Evolutionary conservation across 1,140 invertebrate genomes (phyloP), one percentile per base, ranked within the genome.

Genomic region (Zophobas morio): DNA sequence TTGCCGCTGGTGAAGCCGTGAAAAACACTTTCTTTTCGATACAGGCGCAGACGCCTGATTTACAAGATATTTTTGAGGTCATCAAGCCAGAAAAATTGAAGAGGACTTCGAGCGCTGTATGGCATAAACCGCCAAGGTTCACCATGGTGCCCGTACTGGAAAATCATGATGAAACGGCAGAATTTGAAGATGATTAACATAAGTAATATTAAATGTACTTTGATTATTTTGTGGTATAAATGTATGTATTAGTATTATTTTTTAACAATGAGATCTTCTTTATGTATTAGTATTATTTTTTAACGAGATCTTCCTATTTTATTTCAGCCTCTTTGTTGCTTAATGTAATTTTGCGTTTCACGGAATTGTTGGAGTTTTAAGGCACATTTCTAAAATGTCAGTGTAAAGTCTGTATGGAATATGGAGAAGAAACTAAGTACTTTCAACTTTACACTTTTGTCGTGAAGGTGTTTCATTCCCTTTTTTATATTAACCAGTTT

Each of bases 71-170:
- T 36, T 94, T 94, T 85, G 88, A 90, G 20, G 86, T 86, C 70
- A 93, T 94, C 79, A 90, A 92, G 82, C 89, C 89, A 56, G 87
- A 84, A 39, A 88, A 89, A 70, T 86, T 94, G 70, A 90, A 92
- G 81, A 88, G 93, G 37, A 93, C 92, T 46, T 94, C 93, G 0
- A 93, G 92, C 80, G 91, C 91, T 33, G 88, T 91, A 40, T 94
- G 93, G 93, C 90, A 90, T 77, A 90, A 91, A 33, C 92, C 92
- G 4, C 92, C 92, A 0, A 85, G 91, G 72, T 90, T 82, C 54
- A 84, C 82, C 6, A 73, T 82, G 63, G 78, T 84, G 63, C 77
- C 81, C 32, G 53, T 39, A 42, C 47, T 79, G 33, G 78, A 80
- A 20, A 51, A 77, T 32, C 36, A 42, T 56, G 35, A 39, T 33